Percentiles rank a stretch among this genome's conserved stretches.
Evolutionary conservation across 2,888 invertebrate genomes (phyloP).

Genomic region (Cantharis nigra): DNA sequence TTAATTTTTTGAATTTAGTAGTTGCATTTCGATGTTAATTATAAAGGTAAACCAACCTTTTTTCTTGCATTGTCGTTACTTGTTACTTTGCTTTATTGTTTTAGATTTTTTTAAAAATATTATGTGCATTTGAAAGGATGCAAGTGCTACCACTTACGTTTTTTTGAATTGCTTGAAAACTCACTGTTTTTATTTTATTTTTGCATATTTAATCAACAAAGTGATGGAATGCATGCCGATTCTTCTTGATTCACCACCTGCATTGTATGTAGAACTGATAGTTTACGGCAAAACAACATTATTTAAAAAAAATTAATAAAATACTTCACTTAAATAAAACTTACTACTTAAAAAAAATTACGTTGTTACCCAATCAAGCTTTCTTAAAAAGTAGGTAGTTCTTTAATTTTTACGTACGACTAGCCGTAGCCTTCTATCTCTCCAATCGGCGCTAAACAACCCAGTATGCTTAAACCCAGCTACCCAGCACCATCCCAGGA

Average conservation of each 20-base stretch:
- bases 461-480: no score
- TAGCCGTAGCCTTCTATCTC: neutral
- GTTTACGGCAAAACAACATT: constrained; percentile 57
- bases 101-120: neutral
- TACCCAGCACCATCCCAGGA: no score
- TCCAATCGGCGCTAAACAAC: no score
- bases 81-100: neutral
- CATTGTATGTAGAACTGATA: constrained; percentile 16
- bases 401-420: constrained; percentile 8
- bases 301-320: constrained; percentile 35
- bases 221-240: neutral
- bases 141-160: neutral
- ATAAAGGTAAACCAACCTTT: neutral
- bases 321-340: constrained; percentile 12
- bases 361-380: constrained; percentile 27
- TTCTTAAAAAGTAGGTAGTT: constrained; percentile 44
- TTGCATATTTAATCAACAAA: neutral
- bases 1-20: neutral
- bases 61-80: neutral
- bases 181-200: neutral
- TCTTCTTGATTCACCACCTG: neutral
- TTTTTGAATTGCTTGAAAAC: neutral
- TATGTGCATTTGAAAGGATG: neutral
- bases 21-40: neutral
- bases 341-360: constrained; percentile 12